Conservation (phyloP, 2,113 vertebrate genomes). For the Perca flavescens region DNA sequence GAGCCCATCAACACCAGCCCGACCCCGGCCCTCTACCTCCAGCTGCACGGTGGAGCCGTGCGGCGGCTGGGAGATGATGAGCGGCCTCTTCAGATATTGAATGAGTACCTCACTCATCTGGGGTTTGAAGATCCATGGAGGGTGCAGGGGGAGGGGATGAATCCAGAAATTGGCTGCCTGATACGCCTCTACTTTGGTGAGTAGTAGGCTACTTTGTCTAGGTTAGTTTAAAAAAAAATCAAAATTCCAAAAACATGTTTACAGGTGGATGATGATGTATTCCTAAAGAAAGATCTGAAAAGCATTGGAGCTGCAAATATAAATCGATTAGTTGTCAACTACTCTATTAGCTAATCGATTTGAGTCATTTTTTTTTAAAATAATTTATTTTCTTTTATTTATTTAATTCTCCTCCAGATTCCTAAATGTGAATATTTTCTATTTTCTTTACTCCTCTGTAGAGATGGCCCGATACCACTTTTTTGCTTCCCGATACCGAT, state of each 20-base stretch:
- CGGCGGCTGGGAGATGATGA: constrained; percentile 89
- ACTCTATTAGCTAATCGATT: too few relatives aligned
- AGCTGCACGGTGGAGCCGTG: constrained; percentile 92
- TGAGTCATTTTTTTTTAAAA: too few relatives aligned
- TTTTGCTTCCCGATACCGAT: too few relatives aligned
- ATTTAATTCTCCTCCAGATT: too few relatives aligned
- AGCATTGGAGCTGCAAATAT: too few relatives aligned
- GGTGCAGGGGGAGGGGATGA: constrained; percentile 93
- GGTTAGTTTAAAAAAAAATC: neutral
- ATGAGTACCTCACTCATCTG: constrained; percentile 92
- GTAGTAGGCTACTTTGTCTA: constrained; percentile 18
- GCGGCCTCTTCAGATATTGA: constrained; percentile 90
- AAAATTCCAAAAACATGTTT: neutral
- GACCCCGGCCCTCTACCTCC: constrained; percentile 86
- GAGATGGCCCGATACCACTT: too few relatives aligned
- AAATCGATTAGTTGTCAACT: too few relatives aligned
- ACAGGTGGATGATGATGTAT: neutral
- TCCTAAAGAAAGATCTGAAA: neutral
- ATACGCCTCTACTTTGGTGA: constrained; percentile 94
- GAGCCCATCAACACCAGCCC: constrained; percentile 51
- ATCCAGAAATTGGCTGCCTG: constrained; percentile 91
- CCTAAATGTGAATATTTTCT: too few relatives aligned
- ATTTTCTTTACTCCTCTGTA: too few relatives aligned
- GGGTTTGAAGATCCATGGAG: constrained; percentile 91
- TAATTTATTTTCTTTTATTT: too few relatives aligned